These are phyloP conservation scores for Melanerpes aurifrons DNA, from an alignment of 2,113 vertebrate species.

Conservation along the genomic window DNA sequence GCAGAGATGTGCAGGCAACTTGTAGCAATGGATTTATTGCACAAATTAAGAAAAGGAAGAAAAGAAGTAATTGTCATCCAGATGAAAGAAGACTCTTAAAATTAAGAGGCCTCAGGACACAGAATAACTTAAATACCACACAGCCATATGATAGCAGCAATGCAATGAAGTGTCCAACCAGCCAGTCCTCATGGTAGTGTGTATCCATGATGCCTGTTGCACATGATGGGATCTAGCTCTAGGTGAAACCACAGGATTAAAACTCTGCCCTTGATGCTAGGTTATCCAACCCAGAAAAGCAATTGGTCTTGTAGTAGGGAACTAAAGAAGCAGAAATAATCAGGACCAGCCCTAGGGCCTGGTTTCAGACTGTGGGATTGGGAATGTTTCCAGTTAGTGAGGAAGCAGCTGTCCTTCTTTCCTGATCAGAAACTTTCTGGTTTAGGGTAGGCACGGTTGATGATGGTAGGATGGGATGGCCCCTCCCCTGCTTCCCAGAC, in stretches of 20 bases:
- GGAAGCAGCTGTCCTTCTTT: background rate
- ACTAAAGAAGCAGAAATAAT: background rate
- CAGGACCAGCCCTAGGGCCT: background rate
- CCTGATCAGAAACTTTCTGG: background rate
- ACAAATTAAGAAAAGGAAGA: background rate
- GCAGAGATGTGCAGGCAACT: background rate
- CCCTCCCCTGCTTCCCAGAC: background rate
- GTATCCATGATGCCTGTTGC: background rate
- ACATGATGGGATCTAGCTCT: background rate
- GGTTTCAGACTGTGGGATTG: background rate
- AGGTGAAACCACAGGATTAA: background rate
- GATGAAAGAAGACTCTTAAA: background rate
- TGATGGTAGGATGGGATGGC: rapidly evolving
- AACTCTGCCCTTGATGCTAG: background rate
- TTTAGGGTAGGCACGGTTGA: background rate
- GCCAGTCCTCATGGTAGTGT: rapidly evolving
- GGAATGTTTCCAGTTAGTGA: background rate
- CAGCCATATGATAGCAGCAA: rapidly evolving
- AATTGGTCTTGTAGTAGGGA: background rate
- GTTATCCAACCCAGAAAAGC: background rate
- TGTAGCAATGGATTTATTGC: background rate
- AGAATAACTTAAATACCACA: background rate
- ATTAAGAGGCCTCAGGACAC: background rate
- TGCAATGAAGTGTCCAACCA: background rate
- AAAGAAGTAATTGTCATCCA: background rate